Evolutionary conservation across 2,113 vertebrate species (phyloP).

Genomic region (Scomber japonicus): DNA sequence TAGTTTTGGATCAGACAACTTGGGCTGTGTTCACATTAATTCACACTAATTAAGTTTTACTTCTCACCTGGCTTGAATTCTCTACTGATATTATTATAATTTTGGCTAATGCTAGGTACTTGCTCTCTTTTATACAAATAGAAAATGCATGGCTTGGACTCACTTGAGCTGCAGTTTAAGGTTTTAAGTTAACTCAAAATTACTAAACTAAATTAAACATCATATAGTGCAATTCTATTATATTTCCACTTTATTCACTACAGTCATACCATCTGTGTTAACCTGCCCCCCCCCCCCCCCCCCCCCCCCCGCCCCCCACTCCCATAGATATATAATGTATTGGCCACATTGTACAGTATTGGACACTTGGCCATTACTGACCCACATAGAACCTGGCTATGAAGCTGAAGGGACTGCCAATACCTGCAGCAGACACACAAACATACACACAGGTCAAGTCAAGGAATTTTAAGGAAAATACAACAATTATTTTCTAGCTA

Average conservation of each 20-base stretch:
- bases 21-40: too few species aligned
- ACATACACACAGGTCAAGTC: not conserved
- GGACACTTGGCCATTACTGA: constrained; percentile 29
- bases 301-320: not conserved
- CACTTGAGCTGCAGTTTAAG: not conserved
- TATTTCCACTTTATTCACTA: not conserved
- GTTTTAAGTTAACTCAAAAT: constrained; percentile 1
- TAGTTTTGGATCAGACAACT: too few species aligned
- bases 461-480: not conserved
- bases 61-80: not conserved
- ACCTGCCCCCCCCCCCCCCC: not conserved
- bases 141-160: not conserved
- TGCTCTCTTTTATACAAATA: constrained; percentile 10
- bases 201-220: not conserved
- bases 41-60: too few species aligned
- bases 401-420: not conserved
- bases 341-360: constrained; percentile 12
- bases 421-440: not conserved
- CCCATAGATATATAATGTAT: constrained; percentile 23
- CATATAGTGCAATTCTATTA: not conserved
- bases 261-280: constrained; percentile 10
- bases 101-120: constrained; percentile 34
- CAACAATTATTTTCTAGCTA: not conserved
- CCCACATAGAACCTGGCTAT: constrained; percentile 21
- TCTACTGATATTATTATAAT: constrained; percentile 30